These are phyloP conservation scores for Cygnus atratus DNA, from an alignment of 2,113 vertebrate genomes.

Conservation along the genomic window DNA sequence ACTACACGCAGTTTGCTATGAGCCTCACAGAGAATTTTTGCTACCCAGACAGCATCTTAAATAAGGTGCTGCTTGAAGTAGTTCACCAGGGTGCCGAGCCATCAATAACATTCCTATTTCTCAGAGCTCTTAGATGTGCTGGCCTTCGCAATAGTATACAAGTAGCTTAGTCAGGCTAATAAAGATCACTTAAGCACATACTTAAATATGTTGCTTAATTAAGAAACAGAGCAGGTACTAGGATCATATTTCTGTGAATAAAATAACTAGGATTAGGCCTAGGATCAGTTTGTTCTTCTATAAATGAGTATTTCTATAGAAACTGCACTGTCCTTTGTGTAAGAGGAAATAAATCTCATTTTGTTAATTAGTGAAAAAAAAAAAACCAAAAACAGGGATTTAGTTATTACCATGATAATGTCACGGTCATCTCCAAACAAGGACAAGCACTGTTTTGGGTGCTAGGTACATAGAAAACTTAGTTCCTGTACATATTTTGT, in stretches of 20 bases:
- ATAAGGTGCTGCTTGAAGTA: neutral
- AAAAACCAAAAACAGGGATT: neutral
- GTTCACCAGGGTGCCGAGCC: accelerated
- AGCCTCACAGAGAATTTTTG: neutral
- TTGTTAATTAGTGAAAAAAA: neutral
- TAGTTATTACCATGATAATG: neutral
- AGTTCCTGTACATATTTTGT: neutral
- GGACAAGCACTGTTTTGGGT: neutral
- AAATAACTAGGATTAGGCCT: neutral
- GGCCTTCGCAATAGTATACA: neutral
- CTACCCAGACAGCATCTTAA: neutral
- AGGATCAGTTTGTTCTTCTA: neutral
- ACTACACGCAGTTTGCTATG: neutral
- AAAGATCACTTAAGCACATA: neutral
- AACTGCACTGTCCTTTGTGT: neutral
- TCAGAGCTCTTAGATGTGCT: neutral
- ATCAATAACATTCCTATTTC: neutral
- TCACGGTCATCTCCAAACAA: neutral
- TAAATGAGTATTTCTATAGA: neutral
- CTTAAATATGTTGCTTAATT: neutral
- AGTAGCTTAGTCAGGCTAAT: neutral
- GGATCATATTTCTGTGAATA: neutral
- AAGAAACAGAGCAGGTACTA: neutral
- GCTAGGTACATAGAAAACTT: neutral
- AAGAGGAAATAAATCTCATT: neutral